Percentiles rank a stretch among this genome's conserved stretches.
Evolutionary conservation across 2,113 vertebrate genomes (phyloP).

Genomic region (Phrynosoma platyrhinos): DNA sequence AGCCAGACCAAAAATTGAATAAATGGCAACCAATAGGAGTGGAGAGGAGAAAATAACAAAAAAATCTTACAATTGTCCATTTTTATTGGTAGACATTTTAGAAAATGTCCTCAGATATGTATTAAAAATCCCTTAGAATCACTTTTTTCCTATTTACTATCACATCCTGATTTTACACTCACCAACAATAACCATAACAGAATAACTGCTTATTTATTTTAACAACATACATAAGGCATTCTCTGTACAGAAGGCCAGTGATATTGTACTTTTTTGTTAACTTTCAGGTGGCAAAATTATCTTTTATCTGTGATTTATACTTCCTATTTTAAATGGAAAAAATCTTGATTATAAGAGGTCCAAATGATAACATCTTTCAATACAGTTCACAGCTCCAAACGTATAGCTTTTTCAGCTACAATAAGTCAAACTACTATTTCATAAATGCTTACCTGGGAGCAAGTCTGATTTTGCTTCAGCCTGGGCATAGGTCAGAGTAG

Average conservation of each 20-base stretch:
- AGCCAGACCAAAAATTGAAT: constrained; percentile 61
- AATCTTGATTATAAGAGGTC: constrained; percentile 74
- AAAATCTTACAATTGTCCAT: constrained; percentile 49
- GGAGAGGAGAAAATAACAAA: constrained; percentile 12
- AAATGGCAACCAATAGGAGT: constrained; percentile 44
- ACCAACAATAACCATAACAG: constrained; percentile 48
- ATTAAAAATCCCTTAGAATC: constrained; percentile 45
- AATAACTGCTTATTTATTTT: constrained; percentile 71
- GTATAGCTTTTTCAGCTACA: constrained; percentile 72
- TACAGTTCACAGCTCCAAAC: constrained; percentile 65
- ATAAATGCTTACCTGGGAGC: neutral
- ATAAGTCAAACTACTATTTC: constrained; percentile 49
- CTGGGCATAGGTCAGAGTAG: no score
- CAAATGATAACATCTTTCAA: constrained; percentile 68
- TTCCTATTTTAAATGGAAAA: constrained; percentile 76
- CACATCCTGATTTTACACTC: constrained; percentile 46
- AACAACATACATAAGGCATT: constrained; percentile 44
- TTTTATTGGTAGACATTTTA: constrained; percentile 62
- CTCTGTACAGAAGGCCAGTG: constrained; percentile 62
- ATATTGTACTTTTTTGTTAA: constrained; percentile 71
- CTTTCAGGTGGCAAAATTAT: constrained; percentile 75
- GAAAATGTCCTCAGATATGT: constrained; percentile 37
- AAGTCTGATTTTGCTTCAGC: neutral
- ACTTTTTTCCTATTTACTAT: constrained; percentile 45
- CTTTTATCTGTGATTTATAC: constrained; percentile 81